These are phyloP conservation scores for Heterotis niloticus DNA, from an alignment of 2,113 vertebrate species.

Conservation along the genomic window DNA sequence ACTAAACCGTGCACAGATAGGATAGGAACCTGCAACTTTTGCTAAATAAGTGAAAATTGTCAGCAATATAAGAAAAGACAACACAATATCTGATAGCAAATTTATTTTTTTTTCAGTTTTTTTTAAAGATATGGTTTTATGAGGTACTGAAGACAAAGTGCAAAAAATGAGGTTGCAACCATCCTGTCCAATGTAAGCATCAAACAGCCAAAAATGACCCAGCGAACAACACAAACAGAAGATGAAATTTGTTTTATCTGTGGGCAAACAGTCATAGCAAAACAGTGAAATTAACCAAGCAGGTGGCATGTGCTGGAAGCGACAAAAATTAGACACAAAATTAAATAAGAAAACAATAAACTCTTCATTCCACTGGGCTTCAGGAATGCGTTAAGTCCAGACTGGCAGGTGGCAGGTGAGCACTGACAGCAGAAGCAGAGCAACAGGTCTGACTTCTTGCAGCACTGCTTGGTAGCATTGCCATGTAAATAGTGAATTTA, in stretches of 20 bases:
- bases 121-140: conserved; percentile 58
- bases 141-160: conserved; percentile 74
- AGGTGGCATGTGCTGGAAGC: conserved; percentile 48
- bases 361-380: neutral
- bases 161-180: conserved; percentile 58
- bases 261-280: conserved; percentile 36
- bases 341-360: conserved; percentile 8
- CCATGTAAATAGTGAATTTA: too few relatives aligned
- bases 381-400: neutral
- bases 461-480: too few relatives aligned
- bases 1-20: neutral
- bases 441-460: too few relatives aligned
- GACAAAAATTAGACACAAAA: neutral
- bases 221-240: conserved; percentile 34
- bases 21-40: neutral
- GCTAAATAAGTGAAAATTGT: neutral
- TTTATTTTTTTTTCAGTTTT: conserved; percentile 54
- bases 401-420: conserved; percentile 12
- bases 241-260: conserved; percentile 28
- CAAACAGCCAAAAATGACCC: conserved; percentile 46
- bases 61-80: too few relatives aligned
- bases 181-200: conserved; percentile 45
- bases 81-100: conserved; percentile 44
- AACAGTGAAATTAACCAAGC: conserved; percentile 28
- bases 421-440: too few relatives aligned